Base-by-base conservation (phyloP, 2,888 invertebrate species). In the Allolobophora icterica region DNA sequence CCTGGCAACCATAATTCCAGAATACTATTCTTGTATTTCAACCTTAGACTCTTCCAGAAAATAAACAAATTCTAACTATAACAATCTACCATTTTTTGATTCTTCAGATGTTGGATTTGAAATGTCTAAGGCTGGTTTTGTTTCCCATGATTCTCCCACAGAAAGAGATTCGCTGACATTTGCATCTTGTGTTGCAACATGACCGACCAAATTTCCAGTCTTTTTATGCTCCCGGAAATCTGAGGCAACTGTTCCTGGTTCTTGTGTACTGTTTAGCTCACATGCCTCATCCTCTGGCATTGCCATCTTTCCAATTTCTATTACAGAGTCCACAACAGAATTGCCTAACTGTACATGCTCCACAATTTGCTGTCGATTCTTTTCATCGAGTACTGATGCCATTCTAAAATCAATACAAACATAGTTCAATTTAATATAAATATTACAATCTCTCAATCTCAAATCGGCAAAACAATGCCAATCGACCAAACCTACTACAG, bases 231-330 rank as follows among this genome's bases (percentile, higher is more conserved):
- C 71, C 71, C 71, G 11, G 30, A 71, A 6, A 71, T 71, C n/a
- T 5, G 71, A 71, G 71, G n/a, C 71, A 71, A 71, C 71, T 71
- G 71, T 71, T 71, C 71, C 71, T 71, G 71, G n/a, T n/a, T 71
- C 71, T 71, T 71, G 71, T n/a, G 71, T n/a, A n/a, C n/a, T 30
- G 71, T 17, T 30, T 13, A n/a, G 71, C n/a, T 71, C 71, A 71
- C 30, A 71, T n/a, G 71, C n/a, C 30, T 71, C 71, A 71, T 71
- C 71, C 11, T 71, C 71, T 8, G 71, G 71, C 71, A 71, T 13
- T 71, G 71, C 71, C n/a, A 71, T n/a, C n/a, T 71, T 71, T 71
- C 71, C 71, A 71, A 71, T 71, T 71, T 71, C 71, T n/a, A 71
- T 71, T n/a, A 71, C 71, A 71, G 71, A 71, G 71, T 71, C 71